phyloP scores from a whole-genome alignment of 2,888 invertebrate genomes.

The Tachina grossa region DNA sequence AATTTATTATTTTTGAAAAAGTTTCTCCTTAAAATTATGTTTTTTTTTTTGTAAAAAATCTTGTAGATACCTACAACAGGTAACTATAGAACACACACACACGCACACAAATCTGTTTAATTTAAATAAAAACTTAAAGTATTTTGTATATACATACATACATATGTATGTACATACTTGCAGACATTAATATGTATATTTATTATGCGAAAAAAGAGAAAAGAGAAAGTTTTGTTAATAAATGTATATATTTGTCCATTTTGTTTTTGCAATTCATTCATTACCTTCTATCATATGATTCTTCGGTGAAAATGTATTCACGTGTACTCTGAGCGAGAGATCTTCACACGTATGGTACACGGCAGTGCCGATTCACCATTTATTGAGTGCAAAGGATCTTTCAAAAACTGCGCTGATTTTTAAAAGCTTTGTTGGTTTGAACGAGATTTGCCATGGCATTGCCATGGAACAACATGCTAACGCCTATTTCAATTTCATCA shows the following conservation, averaged over 20 bases:
- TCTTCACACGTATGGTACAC: too few species aligned
- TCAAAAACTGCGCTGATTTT: too few species aligned
- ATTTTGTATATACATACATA: neutral
- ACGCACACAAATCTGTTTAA: neutral
- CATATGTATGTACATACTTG: neutral
- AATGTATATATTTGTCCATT: slow-evolving; percentile 7
- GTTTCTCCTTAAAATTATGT: slow-evolving; percentile 4
- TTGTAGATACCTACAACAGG: neutral
- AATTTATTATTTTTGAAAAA: neutral
- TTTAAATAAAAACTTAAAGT: neutral
- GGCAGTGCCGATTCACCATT: too few species aligned
- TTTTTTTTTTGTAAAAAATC: neutral
- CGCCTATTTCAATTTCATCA: too few species aligned
- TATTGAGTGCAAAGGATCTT: too few species aligned
- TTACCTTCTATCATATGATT: slow-evolving; percentile 41
- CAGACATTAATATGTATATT: neutral
- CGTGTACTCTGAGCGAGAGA: neutral
- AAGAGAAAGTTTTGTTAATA: slow-evolving; percentile 52
- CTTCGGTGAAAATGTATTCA: slow-evolving; percentile 4
- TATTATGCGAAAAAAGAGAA: slow-evolving; percentile 32
- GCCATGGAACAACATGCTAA: too few species aligned
- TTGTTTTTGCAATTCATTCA: slow-evolving; percentile 31
- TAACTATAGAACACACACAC: neutral
- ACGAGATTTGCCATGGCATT: too few species aligned
- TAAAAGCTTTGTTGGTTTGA: too few species aligned